phyloP scores from a whole-genome alignment of 2,888 invertebrate species.

The Aleiodes testaceus region DNA sequence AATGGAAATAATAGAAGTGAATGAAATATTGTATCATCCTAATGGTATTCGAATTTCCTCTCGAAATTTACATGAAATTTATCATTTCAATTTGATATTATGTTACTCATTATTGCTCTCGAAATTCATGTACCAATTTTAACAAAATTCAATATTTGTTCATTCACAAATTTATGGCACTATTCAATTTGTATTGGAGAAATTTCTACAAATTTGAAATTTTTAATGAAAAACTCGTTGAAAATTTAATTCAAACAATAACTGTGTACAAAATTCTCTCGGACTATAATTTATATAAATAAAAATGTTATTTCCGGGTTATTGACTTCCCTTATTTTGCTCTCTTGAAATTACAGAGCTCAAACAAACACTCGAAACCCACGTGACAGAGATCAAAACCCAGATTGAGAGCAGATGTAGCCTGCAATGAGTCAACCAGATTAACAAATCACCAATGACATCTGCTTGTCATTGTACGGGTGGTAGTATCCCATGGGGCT shows the following conservation, averaged over 20 bases:
- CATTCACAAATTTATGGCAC: too few relatives aligned
- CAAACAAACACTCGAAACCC: constrained; percentile 97
- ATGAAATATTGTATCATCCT: constrained; percentile 4
- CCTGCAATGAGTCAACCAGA: constrained; percentile 86
- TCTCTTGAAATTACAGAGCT: constrained; percentile 82
- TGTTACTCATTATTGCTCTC: too few relatives aligned
- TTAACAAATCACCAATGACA: constrained; percentile 45
- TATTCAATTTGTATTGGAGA: too few relatives aligned
- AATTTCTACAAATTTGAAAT: too few relatives aligned
- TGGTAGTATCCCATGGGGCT: constrained; percentile 9
- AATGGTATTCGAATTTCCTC: too few relatives aligned
- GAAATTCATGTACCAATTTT: too few relatives aligned
- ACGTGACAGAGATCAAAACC: constrained; percentile 96
- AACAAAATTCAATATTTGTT: too few relatives aligned
- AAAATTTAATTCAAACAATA: too few relatives aligned
- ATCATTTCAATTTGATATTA: too few relatives aligned
- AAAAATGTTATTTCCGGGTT: neutral
- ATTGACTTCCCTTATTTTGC: neutral
- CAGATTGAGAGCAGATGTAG: constrained; percentile 97
- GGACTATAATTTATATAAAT: neutral
- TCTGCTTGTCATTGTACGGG: neutral
- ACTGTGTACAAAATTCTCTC: neutral
- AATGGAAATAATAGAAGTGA: neutral
- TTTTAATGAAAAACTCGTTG: too few relatives aligned
- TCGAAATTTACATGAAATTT: too few relatives aligned